These are phyloP conservation scores for Terrapene triunguis DNA, from an alignment of 2,113 vertebrate genomes.

Conservation along the genomic window DNA sequence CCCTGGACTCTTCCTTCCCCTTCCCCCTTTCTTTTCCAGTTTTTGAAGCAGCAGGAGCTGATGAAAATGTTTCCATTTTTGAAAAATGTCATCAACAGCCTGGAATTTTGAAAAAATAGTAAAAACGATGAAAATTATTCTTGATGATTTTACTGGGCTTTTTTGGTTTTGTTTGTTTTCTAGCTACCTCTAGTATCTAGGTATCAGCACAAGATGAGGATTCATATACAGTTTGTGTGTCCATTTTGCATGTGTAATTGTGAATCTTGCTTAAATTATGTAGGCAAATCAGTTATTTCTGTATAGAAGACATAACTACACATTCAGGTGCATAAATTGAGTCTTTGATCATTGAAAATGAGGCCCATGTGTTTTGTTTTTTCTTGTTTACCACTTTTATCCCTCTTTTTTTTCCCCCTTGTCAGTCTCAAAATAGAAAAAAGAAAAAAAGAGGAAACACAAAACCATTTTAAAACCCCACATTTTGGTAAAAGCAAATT, in stretches of 20 bases:
- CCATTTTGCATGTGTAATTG: not conserved
- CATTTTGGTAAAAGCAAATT: not conserved
- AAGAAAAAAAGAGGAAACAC: not conserved
- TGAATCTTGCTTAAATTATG: not conserved
- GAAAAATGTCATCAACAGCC: not conserved
- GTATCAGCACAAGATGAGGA: not conserved
- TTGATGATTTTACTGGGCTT: not conserved
- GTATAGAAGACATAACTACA: not conserved
- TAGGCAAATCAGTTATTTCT: not conserved
- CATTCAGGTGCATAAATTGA: not conserved
- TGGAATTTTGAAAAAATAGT: not conserved
- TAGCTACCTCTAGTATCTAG: not conserved
- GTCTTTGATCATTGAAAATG: not conserved
- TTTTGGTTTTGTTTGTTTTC: not conserved
- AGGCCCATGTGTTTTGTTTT: fast-evolving
- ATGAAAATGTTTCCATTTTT: not conserved
- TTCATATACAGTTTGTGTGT: not conserved
- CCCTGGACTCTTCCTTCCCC: too few species aligned
- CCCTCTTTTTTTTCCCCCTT: fast-evolving
- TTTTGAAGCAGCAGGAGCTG: not conserved
- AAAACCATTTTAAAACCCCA: not conserved
- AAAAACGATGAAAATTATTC: not conserved
- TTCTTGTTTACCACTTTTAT: not conserved
- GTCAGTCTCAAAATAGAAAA: not conserved
- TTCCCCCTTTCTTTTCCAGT: not conserved